Base-by-base conservation (phyloP, 1,140 invertebrate species). In the Apolygus lucorum region DNA sequence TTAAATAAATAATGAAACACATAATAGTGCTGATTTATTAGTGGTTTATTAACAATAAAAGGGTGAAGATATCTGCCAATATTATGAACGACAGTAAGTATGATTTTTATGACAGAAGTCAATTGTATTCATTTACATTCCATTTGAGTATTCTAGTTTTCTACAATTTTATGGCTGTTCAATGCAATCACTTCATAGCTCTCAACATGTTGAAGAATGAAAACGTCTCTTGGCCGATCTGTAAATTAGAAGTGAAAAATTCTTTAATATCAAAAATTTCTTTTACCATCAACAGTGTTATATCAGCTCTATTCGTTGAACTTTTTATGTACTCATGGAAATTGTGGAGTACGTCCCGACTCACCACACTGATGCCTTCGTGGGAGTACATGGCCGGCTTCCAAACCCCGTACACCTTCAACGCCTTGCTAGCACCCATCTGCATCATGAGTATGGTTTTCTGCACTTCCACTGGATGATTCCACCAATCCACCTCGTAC, bases 161-260 rank as follows among this genome's bases (percentile, higher is more conserved):
- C 34, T 42, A 42, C 34, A 42, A 42, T 42, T 42, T 17, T 42
- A 4, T 8, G 17, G 34, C 17, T 8, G 34, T 8, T 42, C 34
- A 42, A 42, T 42, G 34, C 34, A 17, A 17, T 59, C 22, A 59
- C 54, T 59, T 59, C 54, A 59, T 59, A 59, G 54, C 54, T 21
- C 54, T 13, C 13, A 59, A 24, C 54, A 59, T 59, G 22, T 59
- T 59, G 54, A 59, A 59, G 22, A 59, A 59, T 4, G 54, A 13
- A 4, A 59, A 24, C 11, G 54, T 17, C 54, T 59, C 54, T 24
- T 59, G 54, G 22, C 54, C 54, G 22, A 59, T 59, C 54, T 59
- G 54, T 4, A 59, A 59, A 8, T 17, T 49, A 8, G 8, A 17
- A 49, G 17, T 49, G 34, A 8, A 49, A 17, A 8, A 11, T 11